Evolutionary conservation across 2,888 invertebrate genomes (phyloP).

Genomic region (Cynaeus angustus): DNA sequence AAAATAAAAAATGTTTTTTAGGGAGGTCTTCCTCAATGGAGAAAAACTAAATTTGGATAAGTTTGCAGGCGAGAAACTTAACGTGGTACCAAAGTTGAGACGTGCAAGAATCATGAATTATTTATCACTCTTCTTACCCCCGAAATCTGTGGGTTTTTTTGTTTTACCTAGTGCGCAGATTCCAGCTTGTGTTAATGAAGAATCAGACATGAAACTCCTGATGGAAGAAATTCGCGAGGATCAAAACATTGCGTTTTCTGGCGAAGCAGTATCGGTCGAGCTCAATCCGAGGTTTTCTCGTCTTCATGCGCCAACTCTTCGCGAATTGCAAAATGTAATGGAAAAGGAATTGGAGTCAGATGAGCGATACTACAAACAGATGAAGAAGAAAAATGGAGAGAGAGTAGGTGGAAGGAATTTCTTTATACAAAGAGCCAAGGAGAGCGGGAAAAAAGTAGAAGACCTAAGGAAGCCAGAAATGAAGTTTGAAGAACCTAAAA

Average conservation of each 20-base stretch:
- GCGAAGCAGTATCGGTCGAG: slow-evolving; percentile 69
- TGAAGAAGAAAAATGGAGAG: slow-evolving; percentile 49
- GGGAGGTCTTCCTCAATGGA: slow-evolving; percentile 79
- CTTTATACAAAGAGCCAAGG: slow-evolving; percentile 51
- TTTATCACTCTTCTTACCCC: slow-evolving; percentile 77
- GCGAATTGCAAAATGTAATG: slow-evolving; percentile 55
- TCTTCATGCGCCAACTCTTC: slow-evolving; percentile 47
- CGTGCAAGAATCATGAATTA: slow-evolving; percentile 74
- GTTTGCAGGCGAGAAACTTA: slow-evolving; percentile 70
- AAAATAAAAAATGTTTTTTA: slow-evolving; percentile 66
- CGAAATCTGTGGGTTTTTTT: slow-evolving; percentile 84
- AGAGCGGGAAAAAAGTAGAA: slow-evolving; percentile 43
- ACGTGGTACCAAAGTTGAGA: slow-evolving; percentile 69
- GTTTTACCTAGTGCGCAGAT: slow-evolving; percentile 80
- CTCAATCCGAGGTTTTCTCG: slow-evolving; percentile 42
- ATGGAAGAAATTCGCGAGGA: slow-evolving; percentile 65
- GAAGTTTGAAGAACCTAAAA: slow-evolving; percentile 3
- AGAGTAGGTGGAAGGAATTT: slow-evolving; percentile 47
- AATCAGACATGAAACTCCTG: slow-evolving; percentile 61
- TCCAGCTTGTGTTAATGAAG: slow-evolving; percentile 73
- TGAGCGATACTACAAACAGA: slow-evolving; percentile 61
- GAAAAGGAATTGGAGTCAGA: slow-evolving; percentile 64
- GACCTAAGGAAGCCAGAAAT: slow-evolving; percentile 13
- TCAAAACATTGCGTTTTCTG: slow-evolving; percentile 69
- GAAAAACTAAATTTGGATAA: slow-evolving; percentile 75